These are phyloP conservation scores for Athrips mouffetella DNA, from an alignment of 2,888 invertebrate genomes.

Conservation along the genomic window DNA sequence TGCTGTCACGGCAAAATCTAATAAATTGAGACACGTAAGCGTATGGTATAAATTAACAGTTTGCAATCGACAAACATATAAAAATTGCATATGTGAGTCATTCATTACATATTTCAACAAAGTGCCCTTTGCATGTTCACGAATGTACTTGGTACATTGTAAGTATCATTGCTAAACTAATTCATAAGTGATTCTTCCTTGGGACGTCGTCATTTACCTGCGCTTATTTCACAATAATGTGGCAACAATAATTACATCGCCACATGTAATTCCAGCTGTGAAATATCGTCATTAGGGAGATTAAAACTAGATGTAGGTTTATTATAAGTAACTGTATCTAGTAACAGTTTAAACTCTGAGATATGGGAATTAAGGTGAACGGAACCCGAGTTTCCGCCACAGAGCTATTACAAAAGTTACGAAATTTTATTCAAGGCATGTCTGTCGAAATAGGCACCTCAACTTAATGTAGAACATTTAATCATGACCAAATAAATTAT, in stretches of 20 bases:
- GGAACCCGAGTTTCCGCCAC: not conserved
- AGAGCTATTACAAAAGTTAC: not conserved
- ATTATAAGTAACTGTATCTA: not conserved
- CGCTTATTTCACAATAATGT: conserved; percentile 9
- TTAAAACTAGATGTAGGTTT: too few species aligned
- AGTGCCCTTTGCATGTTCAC: conserved; percentile 1
- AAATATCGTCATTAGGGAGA: not conserved
- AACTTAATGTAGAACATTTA: too few species aligned
- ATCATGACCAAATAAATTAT: too few species aligned
- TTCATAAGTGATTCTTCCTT: conserved; percentile 12
- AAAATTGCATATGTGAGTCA: too few species aligned
- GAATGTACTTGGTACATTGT: not conserved
- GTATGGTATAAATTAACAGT: too few species aligned
- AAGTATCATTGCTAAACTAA: not conserved
- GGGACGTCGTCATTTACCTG: conserved; percentile 13
- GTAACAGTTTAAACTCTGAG: not conserved
- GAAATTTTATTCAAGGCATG: too few species aligned
- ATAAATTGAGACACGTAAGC: too few species aligned
- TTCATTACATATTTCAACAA: not conserved
- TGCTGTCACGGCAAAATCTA: too few species aligned
- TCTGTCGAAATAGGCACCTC: too few species aligned
- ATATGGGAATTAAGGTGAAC: not conserved
- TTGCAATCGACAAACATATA: too few species aligned
- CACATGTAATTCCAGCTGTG: conserved; percentile 5
- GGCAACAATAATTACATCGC: conserved; percentile 3